Evolutionary conservation across 2,113 vertebrate species (phyloP).

Genomic region (Chloropsis cyanopogon): DNA sequence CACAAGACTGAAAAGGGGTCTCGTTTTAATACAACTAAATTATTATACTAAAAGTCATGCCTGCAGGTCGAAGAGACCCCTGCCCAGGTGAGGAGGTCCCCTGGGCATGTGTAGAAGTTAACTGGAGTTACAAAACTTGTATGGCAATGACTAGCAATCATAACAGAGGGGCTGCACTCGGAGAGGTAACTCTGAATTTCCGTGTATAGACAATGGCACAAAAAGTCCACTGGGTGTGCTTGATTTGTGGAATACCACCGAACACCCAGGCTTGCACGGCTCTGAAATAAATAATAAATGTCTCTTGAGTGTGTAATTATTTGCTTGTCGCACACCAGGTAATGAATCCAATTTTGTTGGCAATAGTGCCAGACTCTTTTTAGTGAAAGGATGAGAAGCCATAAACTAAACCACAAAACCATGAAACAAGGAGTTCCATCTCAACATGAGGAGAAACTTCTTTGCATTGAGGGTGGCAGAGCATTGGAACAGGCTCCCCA

Average conservation of each 20-base stretch:
- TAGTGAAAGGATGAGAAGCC: not conserved
- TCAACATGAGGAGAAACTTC: not conserved
- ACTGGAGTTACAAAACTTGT: not conserved
- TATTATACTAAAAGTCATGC: not conserved
- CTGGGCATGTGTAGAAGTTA: not conserved
- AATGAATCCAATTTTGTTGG: not conserved
- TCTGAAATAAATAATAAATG: not conserved
- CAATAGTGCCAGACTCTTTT: not conserved
- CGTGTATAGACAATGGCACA: accelerated
- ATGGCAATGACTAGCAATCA: not conserved
- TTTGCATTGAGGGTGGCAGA: not conserved
- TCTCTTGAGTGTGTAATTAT: not conserved
- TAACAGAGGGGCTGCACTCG: not conserved
- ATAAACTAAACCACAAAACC: not conserved
- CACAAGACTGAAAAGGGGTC: too few species aligned
- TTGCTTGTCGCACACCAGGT: not conserved
- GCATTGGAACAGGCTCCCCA: not conserved
- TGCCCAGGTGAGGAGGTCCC: not conserved
- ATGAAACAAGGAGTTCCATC: not conserved
- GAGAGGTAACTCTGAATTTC: not conserved
- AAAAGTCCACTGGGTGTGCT: not conserved
- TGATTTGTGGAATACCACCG: not conserved
- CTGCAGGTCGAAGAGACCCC: not conserved
- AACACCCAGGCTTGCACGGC: not conserved
- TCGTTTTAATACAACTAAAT: not conserved